Evolutionary conservation across 1,140 invertebrate genomes (phyloP).

Genomic region (Phymorhynchus buccinoides): DNA sequence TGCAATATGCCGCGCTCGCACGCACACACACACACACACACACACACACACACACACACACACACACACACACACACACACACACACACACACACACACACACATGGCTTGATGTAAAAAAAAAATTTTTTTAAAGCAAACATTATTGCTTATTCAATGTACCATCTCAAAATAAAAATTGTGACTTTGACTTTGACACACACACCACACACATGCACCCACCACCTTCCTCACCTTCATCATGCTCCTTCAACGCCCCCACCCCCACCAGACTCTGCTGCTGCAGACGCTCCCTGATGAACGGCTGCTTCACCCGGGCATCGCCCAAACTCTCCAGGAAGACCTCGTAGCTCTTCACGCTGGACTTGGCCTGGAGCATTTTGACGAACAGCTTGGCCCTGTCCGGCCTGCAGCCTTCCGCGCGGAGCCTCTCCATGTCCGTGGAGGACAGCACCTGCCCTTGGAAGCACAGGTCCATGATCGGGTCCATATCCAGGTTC

Average conservation of each 20-base stretch:
- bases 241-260: background rate
- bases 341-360: constrained; percentile 22
- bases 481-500: background rate
- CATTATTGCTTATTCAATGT: too few species aligned
- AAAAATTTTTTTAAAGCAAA: too few species aligned
- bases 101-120: too few species aligned
- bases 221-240: background rate
- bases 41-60: constrained; percentile 17
- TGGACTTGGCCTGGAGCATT: background rate
- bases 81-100: too few species aligned
- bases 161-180: too few species aligned
- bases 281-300: constrained; percentile 3
- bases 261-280: background rate
- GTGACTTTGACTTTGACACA: too few species aligned
- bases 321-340: constrained; percentile 4
- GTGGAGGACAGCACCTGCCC: background rate
- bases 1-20: too few species aligned
- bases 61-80: constrained; percentile 12
- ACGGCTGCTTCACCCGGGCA: background rate
- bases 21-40: constrained; percentile 17
- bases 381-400: constrained; percentile 1
- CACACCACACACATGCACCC: too few species aligned
- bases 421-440: constrained; percentile 9
- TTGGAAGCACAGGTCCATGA: constrained; percentile 12
- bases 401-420: constrained; percentile 12